These are phyloP conservation scores for Spodoptera frugiperda DNA, from an alignment of 1,140 invertebrate species.

Conservation along the genomic window DNA sequence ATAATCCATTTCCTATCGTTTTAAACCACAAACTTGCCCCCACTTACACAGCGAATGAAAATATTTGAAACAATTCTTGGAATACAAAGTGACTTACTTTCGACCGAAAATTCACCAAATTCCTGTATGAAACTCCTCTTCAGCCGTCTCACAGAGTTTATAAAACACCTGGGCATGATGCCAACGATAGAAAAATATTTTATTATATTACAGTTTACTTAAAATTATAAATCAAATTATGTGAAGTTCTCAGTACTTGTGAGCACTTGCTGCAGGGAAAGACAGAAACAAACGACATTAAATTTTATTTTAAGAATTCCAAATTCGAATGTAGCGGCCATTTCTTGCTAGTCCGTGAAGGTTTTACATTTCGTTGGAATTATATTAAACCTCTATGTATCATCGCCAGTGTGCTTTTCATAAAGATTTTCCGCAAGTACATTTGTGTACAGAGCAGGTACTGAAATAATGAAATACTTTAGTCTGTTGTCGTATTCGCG, in stretches of 20 bases:
- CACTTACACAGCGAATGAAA: slow-evolving; percentile 2
- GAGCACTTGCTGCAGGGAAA: slow-evolving; percentile 72
- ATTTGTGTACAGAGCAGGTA: background rate
- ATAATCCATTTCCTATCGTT: background rate
- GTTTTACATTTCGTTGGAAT: background rate
- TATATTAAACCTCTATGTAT: slow-evolving; percentile 21
- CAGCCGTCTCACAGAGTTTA: slow-evolving; percentile 65
- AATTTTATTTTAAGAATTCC: slow-evolving; percentile 73
- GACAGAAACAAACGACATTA: slow-evolving; percentile 71
- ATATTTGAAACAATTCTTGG: slow-evolving; percentile 24
- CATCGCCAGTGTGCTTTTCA: background rate
- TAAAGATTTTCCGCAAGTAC: background rate
- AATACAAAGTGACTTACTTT: slow-evolving; percentile 62
- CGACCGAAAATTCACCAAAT: slow-evolving; percentile 58
- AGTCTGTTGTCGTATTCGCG: background rate
- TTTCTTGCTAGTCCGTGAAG: slow-evolving; percentile 50
- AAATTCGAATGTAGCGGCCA: slow-evolving; percentile 55
- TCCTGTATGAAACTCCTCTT: slow-evolving; percentile 68
- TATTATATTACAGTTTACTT: slow-evolving; percentile 34
- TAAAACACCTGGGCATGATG: slow-evolving; percentile 75
- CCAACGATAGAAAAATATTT: slow-evolving; percentile 39
- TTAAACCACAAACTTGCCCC: background rate
- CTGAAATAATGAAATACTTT: background rate
- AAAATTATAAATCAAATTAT: slow-evolving; percentile 45
- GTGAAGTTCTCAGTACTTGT: slow-evolving; percentile 60